These are phyloP conservation scores for Rhadina sibilatrix DNA, from an alignment of 2,113 vertebrate genomes.

Conservation along the genomic window DNA sequence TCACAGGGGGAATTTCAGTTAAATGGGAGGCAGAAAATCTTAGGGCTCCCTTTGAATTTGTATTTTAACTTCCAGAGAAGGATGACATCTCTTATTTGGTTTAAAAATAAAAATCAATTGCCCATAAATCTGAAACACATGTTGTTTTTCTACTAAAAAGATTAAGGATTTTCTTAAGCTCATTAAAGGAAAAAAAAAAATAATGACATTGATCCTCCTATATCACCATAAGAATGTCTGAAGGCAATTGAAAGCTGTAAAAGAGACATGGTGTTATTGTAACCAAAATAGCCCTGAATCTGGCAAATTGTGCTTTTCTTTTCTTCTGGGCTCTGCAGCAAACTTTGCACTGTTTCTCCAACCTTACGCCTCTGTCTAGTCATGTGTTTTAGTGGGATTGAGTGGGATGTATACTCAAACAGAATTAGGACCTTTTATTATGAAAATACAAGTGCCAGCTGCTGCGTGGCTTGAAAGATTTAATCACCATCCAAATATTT, in stretches of 20 bases:
- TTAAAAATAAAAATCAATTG: slow-evolving; percentile 49
- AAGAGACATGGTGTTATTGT: not conserved
- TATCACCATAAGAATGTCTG: not conserved
- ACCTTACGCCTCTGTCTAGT: not conserved
- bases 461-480: slow-evolving; percentile 2
- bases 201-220: not conserved
- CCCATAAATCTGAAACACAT: slow-evolving; percentile 44
- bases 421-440: not conserved
- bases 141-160: slow-evolving; percentile 47
- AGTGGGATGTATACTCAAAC: not conserved
- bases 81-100: slow-evolving; percentile 56
- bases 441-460: slow-evolving; percentile 42
- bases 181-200: slow-evolving; percentile 24
- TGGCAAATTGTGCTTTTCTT: not conserved
- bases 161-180: slow-evolving; percentile 57
- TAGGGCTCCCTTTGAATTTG: not conserved
- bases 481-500: not conserved
- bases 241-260: slow-evolving; percentile 1
- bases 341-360: not conserved
- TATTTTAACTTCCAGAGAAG: slow-evolving; percentile 16
- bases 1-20: not conserved
- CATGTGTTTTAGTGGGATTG: not conserved
- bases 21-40: slow-evolving; percentile 15
- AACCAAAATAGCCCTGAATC: not conserved
- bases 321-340: not conserved